Base-by-base conservation (phyloP, 2,888 invertebrate genomes). In the Epirrhoe tristata region DNA sequence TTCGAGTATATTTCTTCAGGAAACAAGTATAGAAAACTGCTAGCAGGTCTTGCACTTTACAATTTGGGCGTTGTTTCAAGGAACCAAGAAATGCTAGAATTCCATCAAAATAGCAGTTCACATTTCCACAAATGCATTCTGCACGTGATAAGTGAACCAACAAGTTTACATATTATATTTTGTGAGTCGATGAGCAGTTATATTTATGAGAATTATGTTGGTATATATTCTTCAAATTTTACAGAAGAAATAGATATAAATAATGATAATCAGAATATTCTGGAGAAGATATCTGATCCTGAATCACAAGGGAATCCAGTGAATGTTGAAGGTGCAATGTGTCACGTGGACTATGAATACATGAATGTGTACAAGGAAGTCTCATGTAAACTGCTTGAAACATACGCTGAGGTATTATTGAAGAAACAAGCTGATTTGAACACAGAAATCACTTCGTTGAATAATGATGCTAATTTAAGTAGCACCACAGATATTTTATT, bases 381-480 rank as follows among this genome's bases (percentile, higher is more conserved):
- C 36, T 16, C 14, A 10, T 55, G 54, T 55, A 10, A 16, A 17
- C 5, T 12, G 50, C 34, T 61, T 54, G 36, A 70, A 64, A 64
- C 16, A 54, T 62, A 36, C 34, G 36, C 60, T 31, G 24, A 62
- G 32, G 56, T 39, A 6, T 8, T 32, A 6, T 14, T 56, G 36
- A 36, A 36, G 10, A 36, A 8, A 3, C 6, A 0, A 36, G 36
- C 7, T 36, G 36, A 36, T 36, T 24, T 24, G 1, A 36, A 6
- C 10, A 3, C 36, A 36, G 36, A 36, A 36, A 8, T 1, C 0
- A 6, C 7, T 36, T 36, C 36, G 10, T 8, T 36, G 36, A 36
- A 10, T 36, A 36, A 0, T 10, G 7, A 7, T 8, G 10, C 36
- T 8, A 10, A 36, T 36, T 2, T 36, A 10, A 36, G 8, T 36